Percentiles rank a stretch among this genome's conserved stretches.
These are phyloP conservation scores for Bothrops jararaca DNA, from an alignment of 2,113 vertebrate species.

Conservation along the genomic window DNA sequence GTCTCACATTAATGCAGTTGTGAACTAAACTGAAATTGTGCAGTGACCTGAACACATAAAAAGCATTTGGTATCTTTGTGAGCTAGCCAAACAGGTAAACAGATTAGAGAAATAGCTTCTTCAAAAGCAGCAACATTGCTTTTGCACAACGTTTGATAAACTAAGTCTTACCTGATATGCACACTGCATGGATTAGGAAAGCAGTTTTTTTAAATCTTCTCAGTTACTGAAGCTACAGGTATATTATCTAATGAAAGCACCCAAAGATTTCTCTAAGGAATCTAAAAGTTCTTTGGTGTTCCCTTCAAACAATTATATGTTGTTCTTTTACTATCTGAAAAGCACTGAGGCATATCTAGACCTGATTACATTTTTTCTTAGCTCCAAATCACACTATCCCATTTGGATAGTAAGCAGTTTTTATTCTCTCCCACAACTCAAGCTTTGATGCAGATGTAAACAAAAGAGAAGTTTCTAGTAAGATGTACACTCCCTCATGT, in stretches of 20 bases:
- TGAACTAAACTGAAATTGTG: slow-evolving; percentile 49
- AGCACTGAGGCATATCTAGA: slow-evolving; percentile 49
- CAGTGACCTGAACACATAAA: slow-evolving; percentile 51
- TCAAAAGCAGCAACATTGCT: slow-evolving; percentile 53
- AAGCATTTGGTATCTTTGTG: slow-evolving; percentile 55
- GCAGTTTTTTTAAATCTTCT: slow-evolving; percentile 32
- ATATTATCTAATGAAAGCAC: slow-evolving; percentile 62
- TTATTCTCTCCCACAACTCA: slow-evolving; percentile 34
- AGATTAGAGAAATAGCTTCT: slow-evolving; percentile 60
- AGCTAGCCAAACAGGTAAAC: slow-evolving; percentile 51
- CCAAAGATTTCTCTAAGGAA: slow-evolving; percentile 62
- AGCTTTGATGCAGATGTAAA: slow-evolving; percentile 28
- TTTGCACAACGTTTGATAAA: slow-evolving; percentile 53
- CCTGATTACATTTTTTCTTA: slow-evolving; percentile 53
- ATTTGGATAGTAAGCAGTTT: slow-evolving; percentile 20
- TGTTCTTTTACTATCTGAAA: slow-evolving; percentile 47
- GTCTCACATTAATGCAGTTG: slow-evolving; percentile 27
- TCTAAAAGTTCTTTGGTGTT: slow-evolving; percentile 52
- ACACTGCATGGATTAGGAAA: slow-evolving; percentile 56
- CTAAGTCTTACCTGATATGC: slow-evolving; percentile 52
- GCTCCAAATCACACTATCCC: slow-evolving; percentile 33
- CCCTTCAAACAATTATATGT: slow-evolving; percentile 58
- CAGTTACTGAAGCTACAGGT: slow-evolving; percentile 47
- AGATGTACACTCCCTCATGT: slow-evolving; percentile 26
- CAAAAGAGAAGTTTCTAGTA: slow-evolving; percentile 21